Percentiles rank a stretch among this genome's conserved stretches.
phyloP scores from a whole-genome alignment of 2,113 vertebrate species.

The Neogale vison region DNA sequence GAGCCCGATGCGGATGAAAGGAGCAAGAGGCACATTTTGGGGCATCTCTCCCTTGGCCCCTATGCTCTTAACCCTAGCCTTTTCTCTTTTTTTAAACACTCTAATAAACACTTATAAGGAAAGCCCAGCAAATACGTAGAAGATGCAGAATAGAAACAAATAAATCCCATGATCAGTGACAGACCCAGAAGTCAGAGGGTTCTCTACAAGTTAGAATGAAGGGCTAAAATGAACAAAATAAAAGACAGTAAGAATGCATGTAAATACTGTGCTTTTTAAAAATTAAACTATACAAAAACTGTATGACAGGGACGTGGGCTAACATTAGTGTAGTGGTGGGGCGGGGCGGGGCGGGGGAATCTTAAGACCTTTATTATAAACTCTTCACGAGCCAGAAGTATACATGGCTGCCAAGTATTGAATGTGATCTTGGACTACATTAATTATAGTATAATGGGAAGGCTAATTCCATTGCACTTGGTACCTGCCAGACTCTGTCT shows the following conservation, averaged over 20 bases:
- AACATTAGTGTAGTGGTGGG: not conserved
- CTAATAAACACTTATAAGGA: conserved; percentile 16
- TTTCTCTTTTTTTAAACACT: not conserved
- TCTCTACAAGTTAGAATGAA: conserved; percentile 39
- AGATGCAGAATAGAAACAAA: conserved; percentile 1
- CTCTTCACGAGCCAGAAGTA: conserved; percentile 12
- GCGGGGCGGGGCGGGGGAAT: not conserved
- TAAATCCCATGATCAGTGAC: not conserved
- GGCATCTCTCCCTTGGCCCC: not conserved
- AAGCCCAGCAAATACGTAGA: conserved; percentile 10
- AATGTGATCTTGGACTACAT: conserved; percentile 45
- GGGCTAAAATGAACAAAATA: conserved; percentile 23
- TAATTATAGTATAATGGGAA: conserved; percentile 60
- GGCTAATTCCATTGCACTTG: conserved; percentile 55
- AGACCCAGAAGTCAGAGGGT: not conserved
- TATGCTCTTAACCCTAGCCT: not conserved
- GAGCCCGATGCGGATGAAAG: too few species aligned
- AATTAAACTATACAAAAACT: not conserved
- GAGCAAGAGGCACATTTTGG: not conserved
- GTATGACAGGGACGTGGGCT: not conserved
- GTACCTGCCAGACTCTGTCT: conserved; percentile 54
- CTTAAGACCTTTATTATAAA: conserved; percentile 45
- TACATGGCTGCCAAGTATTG: conserved; percentile 22
- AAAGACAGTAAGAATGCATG: conserved; percentile 4
- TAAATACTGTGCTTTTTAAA: conserved; percentile 33